Base-by-base conservation (phyloP, 2,888 invertebrate species). In the Ochropleura leucogaster region DNA sequence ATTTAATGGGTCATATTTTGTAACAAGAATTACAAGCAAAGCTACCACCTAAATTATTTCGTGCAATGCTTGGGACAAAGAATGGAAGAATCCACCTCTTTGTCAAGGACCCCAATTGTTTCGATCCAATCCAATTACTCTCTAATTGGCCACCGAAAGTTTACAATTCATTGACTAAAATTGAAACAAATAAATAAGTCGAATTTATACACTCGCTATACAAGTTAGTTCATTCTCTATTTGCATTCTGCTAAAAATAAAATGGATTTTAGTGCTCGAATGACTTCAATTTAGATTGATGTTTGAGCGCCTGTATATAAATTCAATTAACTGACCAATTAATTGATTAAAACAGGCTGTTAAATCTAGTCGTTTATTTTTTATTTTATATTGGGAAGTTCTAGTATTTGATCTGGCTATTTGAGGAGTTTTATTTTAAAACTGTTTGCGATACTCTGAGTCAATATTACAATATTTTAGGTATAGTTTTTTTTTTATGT, bases 291-390 rank as follows among this genome's bases (percentile, higher is more conserved):
- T 75, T 70, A 83, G 75, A 81, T 73, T 76, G 77, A 75, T 75
- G 75, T 85, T 85, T 74, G 79, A 51, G 73, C 74, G 74, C 46
- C 70, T 70, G 57, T 64, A 74, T 68, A 67, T 80, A 81, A 83
- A 85, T 83, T 78, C 74, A 81, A 81, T 85, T 85, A 78, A 66
- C 67, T 74, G 47, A 78, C 70, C 81, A 83, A 85, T 81, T 83
- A 72, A 76, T 83, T 74, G 72, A 68, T 74, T 71, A 83, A 78
- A 68, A 85, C 68, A 55, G 70, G 0, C 65, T 53, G 76, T 40
- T 74, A 59, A 63, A 60, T 68, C n/a, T 63, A 20, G 62, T 66
- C 9, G 64, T 75, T 74, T 72, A 47, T 53, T 66, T 74, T 72
- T 78, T 77, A 47, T 70, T 72, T 30, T 44, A 49, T 59, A 53